These are phyloP conservation scores for Achatina immaculata DNA, from an alignment of 1,140 invertebrate species.

Conservation along the genomic window DNA sequence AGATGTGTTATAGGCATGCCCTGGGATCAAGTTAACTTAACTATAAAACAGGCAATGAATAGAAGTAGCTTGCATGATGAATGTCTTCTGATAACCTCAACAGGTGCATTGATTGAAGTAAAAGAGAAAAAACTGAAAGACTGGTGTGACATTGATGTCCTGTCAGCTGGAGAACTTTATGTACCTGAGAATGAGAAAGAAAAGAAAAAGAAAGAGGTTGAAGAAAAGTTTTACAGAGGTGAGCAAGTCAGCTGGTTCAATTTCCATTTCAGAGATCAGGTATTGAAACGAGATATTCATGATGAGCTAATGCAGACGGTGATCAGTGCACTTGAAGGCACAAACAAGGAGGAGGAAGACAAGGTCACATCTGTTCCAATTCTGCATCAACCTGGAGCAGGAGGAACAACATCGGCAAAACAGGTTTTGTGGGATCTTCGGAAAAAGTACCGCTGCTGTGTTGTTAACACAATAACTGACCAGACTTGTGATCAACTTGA, in stretches of 20 bases:
- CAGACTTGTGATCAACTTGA: constrained; percentile 50
- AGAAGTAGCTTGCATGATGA: constrained; percentile 10
- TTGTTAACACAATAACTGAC: constrained; percentile 51
- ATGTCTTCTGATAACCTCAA: constrained; percentile 48
- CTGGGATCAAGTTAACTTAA: constrained; percentile 47
- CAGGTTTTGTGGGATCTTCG: constrained; percentile 56
- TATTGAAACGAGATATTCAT: constrained; percentile 47
- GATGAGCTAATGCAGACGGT: constrained; percentile 36
- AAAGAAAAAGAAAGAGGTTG: constrained; percentile 35
- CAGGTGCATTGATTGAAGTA: constrained; percentile 45
- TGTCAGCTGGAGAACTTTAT: constrained; percentile 50
- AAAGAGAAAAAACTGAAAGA: constrained; percentile 52
- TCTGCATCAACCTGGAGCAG: constrained; percentile 58
- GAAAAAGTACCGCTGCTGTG: constrained; percentile 50
- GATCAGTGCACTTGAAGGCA: constrained; percentile 42
- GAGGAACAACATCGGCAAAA: constrained; percentile 57
- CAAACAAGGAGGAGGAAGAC: constrained; percentile 42
- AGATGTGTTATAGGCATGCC: constrained; percentile 49
- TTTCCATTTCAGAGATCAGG: constrained; percentile 52
- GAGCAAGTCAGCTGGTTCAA: constrained; percentile 54
- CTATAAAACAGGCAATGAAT: constrained; percentile 26
- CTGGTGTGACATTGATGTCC: constrained; percentile 50
- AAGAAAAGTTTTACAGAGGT: constrained; percentile 53
- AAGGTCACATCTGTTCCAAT: constrained; percentile 48
- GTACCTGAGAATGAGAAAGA: constrained; percentile 26